These are phyloP conservation scores for Drosophila nikananu DNA, from an alignment of 1,140 invertebrate genomes.

Conservation along the genomic window DNA sequence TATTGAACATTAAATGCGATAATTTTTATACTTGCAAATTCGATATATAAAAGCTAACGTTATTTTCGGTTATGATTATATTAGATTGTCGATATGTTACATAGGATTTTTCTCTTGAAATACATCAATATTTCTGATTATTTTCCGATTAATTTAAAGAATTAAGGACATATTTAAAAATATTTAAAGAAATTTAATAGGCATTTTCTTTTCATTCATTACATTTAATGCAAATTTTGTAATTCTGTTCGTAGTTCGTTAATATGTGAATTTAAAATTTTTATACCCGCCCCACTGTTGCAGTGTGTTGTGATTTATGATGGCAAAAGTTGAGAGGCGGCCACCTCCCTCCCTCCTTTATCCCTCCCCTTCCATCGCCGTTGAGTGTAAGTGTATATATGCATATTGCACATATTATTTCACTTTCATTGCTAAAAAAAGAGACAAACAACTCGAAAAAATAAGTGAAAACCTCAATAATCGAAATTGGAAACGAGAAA, in stretches of 20 bases:
- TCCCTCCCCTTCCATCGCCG: too few species aligned
- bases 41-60: too few species aligned
- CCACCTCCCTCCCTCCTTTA: conserved; percentile 15
- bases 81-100: not conserved
- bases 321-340: conserved; percentile 36
- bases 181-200: not conserved
- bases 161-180: not conserved
- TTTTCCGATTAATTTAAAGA: not conserved
- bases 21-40: too few species aligned
- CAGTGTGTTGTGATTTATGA: conserved; percentile 39
- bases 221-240: not conserved
- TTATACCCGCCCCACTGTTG: conserved; percentile 28
- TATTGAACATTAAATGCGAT: too few species aligned
- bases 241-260: not conserved
- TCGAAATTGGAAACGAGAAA: conserved; percentile 47
- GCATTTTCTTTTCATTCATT: not conserved
- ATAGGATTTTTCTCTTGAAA: not conserved
- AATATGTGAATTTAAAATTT: conserved; percentile 1
- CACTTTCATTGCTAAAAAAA: conserved; percentile 62
- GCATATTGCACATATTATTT: conserved; percentile 51
- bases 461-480: conserved; percentile 50
- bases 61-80: too few species aligned
- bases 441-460: conserved; percentile 11
- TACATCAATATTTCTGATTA: not conserved
- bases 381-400: conserved; percentile 2